Evolutionary conservation across 2,888 invertebrate species (phyloP).

Genomic region (Parascotia fuliginaria): DNA sequence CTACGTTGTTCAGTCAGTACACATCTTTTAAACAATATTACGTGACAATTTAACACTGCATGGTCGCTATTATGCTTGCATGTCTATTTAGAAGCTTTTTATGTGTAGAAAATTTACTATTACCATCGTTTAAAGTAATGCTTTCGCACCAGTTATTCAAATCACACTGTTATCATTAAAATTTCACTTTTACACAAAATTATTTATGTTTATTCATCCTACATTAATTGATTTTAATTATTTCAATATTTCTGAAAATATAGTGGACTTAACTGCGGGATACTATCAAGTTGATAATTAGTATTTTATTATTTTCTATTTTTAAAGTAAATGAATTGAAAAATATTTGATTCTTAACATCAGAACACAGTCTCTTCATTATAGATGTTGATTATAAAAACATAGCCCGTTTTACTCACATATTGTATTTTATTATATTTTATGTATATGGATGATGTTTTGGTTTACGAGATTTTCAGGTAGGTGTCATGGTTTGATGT

Average conservation of each 20-base stretch:
- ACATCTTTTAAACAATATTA: constrained; percentile 56
- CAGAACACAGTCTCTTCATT: not conserved
- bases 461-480: not conserved
- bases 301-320: not conserved
- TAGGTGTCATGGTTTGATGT: not conserved
- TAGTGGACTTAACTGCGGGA: not conserved
- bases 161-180: constrained; percentile 29
- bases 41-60: constrained; percentile 76
- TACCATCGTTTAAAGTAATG: constrained; percentile 42
- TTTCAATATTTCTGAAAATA: not conserved
- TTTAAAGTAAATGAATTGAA: not conserved
- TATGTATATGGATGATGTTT: constrained; percentile 9
- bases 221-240: not conserved
- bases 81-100: constrained; percentile 79
- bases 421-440: not conserved
- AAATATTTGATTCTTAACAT: not conserved
- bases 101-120: constrained; percentile 73
- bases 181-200: constrained; percentile 14
- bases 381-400: not conserved
- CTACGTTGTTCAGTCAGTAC: constrained; percentile 62
- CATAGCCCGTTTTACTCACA: not conserved
- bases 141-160: constrained; percentile 55
- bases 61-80: constrained; percentile 78
- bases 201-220: constrained; percentile 6
- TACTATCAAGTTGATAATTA: not conserved